Evolutionary conservation across 2,113 vertebrate genomes (phyloP).

Genomic region (Canis aureus): DNA sequence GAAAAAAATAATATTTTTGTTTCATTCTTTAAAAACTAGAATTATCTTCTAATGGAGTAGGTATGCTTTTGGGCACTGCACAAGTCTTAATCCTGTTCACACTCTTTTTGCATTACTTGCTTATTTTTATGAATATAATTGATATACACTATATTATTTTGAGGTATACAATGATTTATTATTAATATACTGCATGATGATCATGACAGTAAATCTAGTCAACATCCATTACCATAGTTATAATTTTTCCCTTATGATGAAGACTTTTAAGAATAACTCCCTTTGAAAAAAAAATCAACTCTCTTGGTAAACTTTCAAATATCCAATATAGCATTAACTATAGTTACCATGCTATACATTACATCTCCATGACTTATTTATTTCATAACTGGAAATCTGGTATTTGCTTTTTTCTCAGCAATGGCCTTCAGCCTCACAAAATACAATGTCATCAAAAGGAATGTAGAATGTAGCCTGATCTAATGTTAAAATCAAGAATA

Average conservation of each 20-base stretch:
- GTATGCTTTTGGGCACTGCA: background rate
- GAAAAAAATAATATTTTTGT: background rate
- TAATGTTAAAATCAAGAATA: background rate
- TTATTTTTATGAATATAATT: background rate
- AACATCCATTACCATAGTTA: background rate
- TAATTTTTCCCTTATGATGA: background rate
- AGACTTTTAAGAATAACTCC: background rate
- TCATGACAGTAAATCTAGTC: background rate
- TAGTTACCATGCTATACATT: background rate
- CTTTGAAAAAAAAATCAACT: background rate
- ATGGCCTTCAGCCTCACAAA: conserved; percentile 16
- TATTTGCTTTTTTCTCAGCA: background rate
- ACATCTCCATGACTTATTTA: background rate
- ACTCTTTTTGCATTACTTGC: background rate
- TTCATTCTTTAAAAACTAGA: background rate
- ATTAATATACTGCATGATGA: background rate
- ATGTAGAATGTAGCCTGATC: background rate
- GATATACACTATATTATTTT: background rate
- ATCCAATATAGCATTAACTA: background rate
- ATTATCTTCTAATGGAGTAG: background rate
- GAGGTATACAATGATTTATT: background rate
- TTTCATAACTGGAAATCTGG: background rate
- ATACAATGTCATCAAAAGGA: background rate
- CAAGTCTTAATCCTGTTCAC: background rate
- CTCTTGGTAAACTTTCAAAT: background rate